Evolutionary conservation across 2,113 vertebrate species (phyloP), one percentile per base, ranked within the genome.

Genomic region (Bubo blakistoni): DNA sequence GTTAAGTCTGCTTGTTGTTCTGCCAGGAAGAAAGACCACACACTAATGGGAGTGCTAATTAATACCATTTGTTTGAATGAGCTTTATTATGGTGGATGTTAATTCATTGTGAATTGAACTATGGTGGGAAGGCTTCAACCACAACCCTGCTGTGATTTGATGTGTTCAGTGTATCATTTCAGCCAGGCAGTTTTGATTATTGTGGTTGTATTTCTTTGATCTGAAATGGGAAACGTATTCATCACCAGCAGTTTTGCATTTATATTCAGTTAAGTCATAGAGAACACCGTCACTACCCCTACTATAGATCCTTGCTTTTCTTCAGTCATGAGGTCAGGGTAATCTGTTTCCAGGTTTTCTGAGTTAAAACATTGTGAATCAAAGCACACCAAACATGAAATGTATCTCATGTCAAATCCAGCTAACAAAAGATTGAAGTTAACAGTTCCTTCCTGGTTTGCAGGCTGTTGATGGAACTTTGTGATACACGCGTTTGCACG

Each of bases 381-480:
- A 69, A 74, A 49, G 65, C n/a, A 4, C 12, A 30, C 27, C 6
- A 1, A 34, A 27, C 65, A 26, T 54, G 44, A 86, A 84, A 57
- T 42, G 9, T 59, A 36, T 78, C 18, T 72, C 11, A 38, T 36
- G 42, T 58, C 77, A 77, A 95, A 90, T 70, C 22, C n/a, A 82
- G 27, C 36, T 65, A 78, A 42, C 21, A 38, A 94, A 91, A 86
- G 52, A 32, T 7, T 72, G 76, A 93, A 30, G 27, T 51, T 61
- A 81, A 90, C 38, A 61, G 42, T 74, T 61, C 10, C 16, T 81
- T 92, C 63, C 18, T 77, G 1, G 57, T 86, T 95, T 83, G 44
- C 63, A 98, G 98, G 92, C 69, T 93, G 61, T 81, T 98, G 38
- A 9, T 5, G 17, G 86, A 81, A 5, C 96, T 98, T 47, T 98